Evolutionary conservation across 2,797 vertebrate species (phyloP).

Genomic region (Phrynocephalus vlangalii): DNA sequence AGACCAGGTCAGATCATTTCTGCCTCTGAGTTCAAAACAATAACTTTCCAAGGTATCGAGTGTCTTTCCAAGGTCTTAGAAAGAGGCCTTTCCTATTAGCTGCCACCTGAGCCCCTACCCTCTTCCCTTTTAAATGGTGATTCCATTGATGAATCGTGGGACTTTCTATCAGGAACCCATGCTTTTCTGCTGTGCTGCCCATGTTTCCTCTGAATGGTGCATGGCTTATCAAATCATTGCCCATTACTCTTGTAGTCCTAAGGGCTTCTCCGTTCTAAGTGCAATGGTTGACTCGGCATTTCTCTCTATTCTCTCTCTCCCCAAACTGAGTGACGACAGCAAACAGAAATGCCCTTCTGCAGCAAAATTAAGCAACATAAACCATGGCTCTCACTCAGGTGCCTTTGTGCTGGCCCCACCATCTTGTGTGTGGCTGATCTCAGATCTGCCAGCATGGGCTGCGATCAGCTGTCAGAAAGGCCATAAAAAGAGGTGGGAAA

Average conservation of each 20-base stretch:
- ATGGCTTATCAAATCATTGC: neutral
- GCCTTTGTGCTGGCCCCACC: too few relatives aligned
- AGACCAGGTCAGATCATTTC: neutral
- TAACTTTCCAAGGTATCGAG: neutral
- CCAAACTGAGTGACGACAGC: too few relatives aligned
- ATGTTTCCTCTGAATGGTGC: neutral
- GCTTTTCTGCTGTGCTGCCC: neutral
- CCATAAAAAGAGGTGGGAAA: too few relatives aligned
- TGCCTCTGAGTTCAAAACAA: neutral
- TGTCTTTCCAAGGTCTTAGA: neutral
- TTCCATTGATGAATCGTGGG: neutral
- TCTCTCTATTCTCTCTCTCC: neutral
- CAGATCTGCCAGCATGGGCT: too few relatives aligned
- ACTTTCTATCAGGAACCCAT: neutral
- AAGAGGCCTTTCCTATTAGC: neutral
- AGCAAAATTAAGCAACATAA: neutral
- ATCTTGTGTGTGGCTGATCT: too few relatives aligned
- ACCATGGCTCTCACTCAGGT: neutral
- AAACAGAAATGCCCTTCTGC: neutral
- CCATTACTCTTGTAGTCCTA: neutral
- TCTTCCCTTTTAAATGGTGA: neutral
- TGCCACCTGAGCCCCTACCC: too few relatives aligned
- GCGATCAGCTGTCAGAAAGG: too few relatives aligned
- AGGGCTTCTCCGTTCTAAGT: too few relatives aligned
- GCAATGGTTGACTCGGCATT: neutral